Evolutionary conservation across 2,888 invertebrate species (phyloP).

Genomic region (Stictocephala bisonia): DNA sequence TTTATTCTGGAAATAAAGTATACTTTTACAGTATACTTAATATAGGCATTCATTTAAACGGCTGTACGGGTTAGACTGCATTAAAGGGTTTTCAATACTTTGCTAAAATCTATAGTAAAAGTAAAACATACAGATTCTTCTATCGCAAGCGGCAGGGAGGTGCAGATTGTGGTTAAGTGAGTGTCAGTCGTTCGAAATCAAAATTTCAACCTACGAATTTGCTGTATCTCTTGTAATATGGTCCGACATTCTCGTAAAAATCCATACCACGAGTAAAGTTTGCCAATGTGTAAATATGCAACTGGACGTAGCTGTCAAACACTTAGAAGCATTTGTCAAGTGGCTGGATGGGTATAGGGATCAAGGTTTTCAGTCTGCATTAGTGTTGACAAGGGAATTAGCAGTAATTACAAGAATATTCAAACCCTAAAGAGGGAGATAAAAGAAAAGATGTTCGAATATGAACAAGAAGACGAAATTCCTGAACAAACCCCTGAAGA

Average conservation of each 20-base stretch:
- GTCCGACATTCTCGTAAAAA: not conserved
- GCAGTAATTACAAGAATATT: conserved; percentile 14
- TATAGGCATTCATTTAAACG: too few species aligned
- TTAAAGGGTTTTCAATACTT: too few species aligned
- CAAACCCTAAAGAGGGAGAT: not conserved
- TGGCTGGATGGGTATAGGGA: conserved; percentile 3
- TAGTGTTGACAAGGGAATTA: conserved; percentile 3
- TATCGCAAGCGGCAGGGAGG: too few species aligned
- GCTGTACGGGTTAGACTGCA: too few species aligned
- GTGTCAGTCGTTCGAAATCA: not conserved
- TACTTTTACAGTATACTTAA: too few species aligned
- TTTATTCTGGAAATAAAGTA: too few species aligned
- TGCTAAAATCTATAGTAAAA: too few species aligned
- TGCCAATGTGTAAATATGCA: conserved; percentile 20
- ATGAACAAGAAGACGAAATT: not conserved
- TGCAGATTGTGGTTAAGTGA: too few species aligned
- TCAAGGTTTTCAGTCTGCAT: conserved; percentile 7
- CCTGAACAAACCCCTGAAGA: not conserved
- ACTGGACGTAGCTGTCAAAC: conserved; percentile 11
- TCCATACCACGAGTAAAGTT: conserved; percentile 19
- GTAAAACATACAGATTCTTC: too few species aligned
- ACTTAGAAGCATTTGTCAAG: conserved; percentile 22
- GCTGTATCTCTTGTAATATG: not conserved
- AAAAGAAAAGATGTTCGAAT: not conserved
- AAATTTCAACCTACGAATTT: conserved; percentile 4